Evolutionary conservation across 1,140 invertebrate species (phyloP), one percentile per base, ranked within the genome.

Genomic region (Solen grandis): DNA sequence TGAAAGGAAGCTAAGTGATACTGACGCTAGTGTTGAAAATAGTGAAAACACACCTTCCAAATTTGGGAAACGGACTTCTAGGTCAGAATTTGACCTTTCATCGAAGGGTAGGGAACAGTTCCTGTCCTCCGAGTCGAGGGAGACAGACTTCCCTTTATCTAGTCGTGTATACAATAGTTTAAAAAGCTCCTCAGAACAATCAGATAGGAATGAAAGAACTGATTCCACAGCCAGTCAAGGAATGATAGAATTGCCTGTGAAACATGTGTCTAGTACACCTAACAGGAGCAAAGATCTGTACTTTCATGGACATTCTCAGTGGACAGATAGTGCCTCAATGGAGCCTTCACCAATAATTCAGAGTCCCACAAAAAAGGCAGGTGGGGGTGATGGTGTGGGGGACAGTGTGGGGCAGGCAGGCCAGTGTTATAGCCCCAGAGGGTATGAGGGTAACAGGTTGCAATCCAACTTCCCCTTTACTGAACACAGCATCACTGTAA

Each of bases 401-500:
- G 41, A 31, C 10, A 68, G 29, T n/a, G 54, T 46, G 41, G 41
- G 60, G 5, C 19, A 29, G 13, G n/a, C 52, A 41, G 75, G 76
- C 27, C 82, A 84, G 38, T 78, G 73, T 70, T 86, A 86, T 54
- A 86, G 82, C 76, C 85, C 85, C 50, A 62, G 85, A 10, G 57
- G 63, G 16, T 86, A 81, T 72, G 83, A 84, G 68, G 77, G 83
- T 16, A 31, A 62, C 1, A 52, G 77, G 29, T 41, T 33, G 16
- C 31, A 19, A n/a, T 22, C 5, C 50, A 62, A 33, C 35, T 35
- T 52, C 13, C 60, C 59, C 38, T 55, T 62, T 29, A 10, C 35
- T 16, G 77, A 80, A 63, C 68, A 72, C 54, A 66, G 59, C 46
- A 52, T 76, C 38, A 72, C 55, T 72, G 46, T 80, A 31, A 80